Conservation (phyloP, 2,888 invertebrate genomes). For the Flexamia atlantica region DNA sequence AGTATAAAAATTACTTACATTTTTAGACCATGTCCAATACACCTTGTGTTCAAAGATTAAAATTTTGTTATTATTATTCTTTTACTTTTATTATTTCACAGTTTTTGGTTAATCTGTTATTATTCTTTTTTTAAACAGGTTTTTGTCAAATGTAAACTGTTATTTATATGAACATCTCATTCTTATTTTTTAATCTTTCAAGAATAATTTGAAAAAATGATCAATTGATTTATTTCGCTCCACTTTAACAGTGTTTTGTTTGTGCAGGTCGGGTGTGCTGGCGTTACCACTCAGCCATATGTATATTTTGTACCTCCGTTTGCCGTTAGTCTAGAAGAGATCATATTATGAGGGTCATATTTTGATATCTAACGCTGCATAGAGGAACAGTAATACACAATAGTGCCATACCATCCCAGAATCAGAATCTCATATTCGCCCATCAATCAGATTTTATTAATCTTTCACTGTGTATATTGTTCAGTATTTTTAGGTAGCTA, state of each 20-base stretch:
- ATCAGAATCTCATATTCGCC: constrained; percentile 40
- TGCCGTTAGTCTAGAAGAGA: constrained; percentile 65
- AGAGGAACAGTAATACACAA: constrained; percentile 67
- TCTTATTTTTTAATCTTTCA: too few relatives aligned
- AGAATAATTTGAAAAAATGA: too few relatives aligned
- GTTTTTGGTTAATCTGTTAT: too few relatives aligned
- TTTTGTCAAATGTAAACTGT: too few relatives aligned
- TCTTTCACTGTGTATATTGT: neutral
- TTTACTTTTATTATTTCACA: too few relatives aligned
- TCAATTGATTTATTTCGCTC: too few relatives aligned
- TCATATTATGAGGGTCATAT: constrained; percentile 64
- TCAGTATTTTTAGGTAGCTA: constrained; percentile 22
- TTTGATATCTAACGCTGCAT: constrained; percentile 69
- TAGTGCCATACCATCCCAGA: constrained; percentile 65
- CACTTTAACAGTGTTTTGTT: constrained; percentile 1
- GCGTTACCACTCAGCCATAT: constrained; percentile 65
- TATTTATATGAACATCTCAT: too few relatives aligned
- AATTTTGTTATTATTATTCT: too few relatives aligned
- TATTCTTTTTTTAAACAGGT: too few relatives aligned
- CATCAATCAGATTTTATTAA: constrained; percentile 17
- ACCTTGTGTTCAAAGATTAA: too few relatives aligned
- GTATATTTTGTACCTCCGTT: constrained; percentile 67
- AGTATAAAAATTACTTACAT: too few relatives aligned
- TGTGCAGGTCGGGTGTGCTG: constrained; percentile 27
- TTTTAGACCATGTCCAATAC: too few relatives aligned